Base-by-base conservation (phyloP, 2,888 invertebrate species). In the Lordiphosa fenestrarum region DNA sequence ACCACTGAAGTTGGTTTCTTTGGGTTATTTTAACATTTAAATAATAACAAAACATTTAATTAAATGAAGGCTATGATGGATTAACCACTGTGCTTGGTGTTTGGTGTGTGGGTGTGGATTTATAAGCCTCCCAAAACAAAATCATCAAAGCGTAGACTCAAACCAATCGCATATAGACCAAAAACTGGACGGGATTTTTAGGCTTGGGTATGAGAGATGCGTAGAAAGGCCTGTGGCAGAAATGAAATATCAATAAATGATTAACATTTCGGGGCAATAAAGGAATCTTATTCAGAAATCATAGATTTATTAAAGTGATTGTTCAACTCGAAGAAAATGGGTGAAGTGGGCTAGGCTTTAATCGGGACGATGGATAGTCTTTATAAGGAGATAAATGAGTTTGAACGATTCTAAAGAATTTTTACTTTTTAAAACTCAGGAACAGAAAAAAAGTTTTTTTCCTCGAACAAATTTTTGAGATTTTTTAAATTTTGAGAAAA, bases 71-170 rank as follows among this genome's bases (percentile, higher is more conserved):
- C 3, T 30, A 38, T 38, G 2, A 12, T 9, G 23, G 51, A 42
- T 33, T 56, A 13, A 25, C 65, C 48, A 70, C 69, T 72, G 69
- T 69, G 39, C 23, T 19, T 36, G 40, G 58, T 42, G 25, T 23
- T 42, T 25, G 23, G n/a, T 39, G 9, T 51, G 7, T 33, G 36
- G 19, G 36, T 13, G 33, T 63, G 69, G 83, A 73, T 80, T 72
- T 70, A 73, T 80, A 83, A 80, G 84, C 73, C 84, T 58, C 55
- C 59, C 75, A 44, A 60, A 62, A 76, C 70, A 59, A 81, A 71
- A 81, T 80, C 76, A 83, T 84, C 84, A 80, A 83, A 73, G 64
- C 66, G 73, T 51, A 61, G 46, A 58, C 73, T 57, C 72, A 70
- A 62, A 48, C 61, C 68, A 49, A 25, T 25, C 55, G 49, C 65